These are phyloP conservation scores for Fringilla coelebs DNA, from an alignment of 2,797 vertebrate species.

Conservation along the genomic window DNA sequence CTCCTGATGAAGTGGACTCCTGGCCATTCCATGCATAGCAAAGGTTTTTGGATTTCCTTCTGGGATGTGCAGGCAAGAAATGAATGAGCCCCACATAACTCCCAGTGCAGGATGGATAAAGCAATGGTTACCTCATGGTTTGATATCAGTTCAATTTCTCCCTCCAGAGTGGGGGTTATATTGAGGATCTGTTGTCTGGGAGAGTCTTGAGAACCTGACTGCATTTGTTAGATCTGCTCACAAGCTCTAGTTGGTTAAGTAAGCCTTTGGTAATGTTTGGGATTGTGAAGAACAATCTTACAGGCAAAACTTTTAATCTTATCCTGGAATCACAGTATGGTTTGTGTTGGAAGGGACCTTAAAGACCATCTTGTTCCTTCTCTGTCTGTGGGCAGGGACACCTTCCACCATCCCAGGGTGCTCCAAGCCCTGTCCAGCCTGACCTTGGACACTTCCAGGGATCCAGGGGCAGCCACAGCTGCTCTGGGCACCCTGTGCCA, in stretches of 20 bases:
- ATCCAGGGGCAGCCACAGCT: neutral
- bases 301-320: neutral
- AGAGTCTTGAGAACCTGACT: neutral
- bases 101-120: neutral
- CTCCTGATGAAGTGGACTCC: neutral
- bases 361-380: accelerated
- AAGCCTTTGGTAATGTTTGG: neutral
- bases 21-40: neutral
- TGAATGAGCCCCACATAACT: neutral
- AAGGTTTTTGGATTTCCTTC: neutral
- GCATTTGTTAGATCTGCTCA: neutral
- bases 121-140: neutral
- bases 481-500: neutral
- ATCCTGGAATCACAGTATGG: too few species aligned
- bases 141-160: neutral
- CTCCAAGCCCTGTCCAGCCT: accelerated
- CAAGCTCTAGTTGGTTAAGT: neutral
- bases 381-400: neutral
- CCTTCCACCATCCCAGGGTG: accelerated
- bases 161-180: neutral
- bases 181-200: neutral
- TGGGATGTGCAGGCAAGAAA: neutral
- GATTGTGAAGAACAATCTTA: neutral
- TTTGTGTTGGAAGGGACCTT: neutral
- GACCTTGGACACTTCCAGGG: neutral